Conservation (phyloP, 1,140 invertebrate species). For the Drosophila oshimai region DNA sequence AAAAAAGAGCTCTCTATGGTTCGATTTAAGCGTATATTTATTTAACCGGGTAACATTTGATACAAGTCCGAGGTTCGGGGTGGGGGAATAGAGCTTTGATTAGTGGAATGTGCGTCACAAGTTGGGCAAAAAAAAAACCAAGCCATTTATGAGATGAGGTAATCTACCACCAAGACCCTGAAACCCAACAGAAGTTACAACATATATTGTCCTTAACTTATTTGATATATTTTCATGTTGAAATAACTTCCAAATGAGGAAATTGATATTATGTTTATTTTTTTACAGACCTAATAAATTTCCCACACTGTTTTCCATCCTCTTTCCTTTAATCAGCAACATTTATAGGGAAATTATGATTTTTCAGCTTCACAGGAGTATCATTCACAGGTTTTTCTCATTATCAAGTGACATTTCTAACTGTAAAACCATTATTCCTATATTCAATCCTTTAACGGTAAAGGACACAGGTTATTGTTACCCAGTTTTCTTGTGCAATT, state of each 20-base stretch:
- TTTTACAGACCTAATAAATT: background rate
- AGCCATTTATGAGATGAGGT: slow-evolving; percentile 21
- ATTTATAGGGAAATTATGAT: slow-evolving; percentile 10
- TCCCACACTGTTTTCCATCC: slow-evolving; percentile 7
- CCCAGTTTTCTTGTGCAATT: slow-evolving; percentile 49
- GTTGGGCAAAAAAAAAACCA: slow-evolving; percentile 22
- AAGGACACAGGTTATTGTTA: slow-evolving; percentile 11
- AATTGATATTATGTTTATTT: background rate
- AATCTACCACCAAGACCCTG: background rate
- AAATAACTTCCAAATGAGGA: no score
- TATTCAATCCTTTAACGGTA: slow-evolving; percentile 65
- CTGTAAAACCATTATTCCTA: slow-evolving; percentile 40
- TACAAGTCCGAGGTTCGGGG: slow-evolving; percentile 20
- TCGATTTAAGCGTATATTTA: slow-evolving; percentile 36
- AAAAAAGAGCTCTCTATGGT: slow-evolving; percentile 51
- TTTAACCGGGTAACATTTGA: slow-evolving; percentile 48
- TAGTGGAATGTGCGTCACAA: slow-evolving; percentile 31
- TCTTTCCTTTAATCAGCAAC: background rate
- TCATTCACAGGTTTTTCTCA: slow-evolving; percentile 29
- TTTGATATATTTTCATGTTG: no score
- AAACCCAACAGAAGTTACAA: background rate
- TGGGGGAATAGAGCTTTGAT: slow-evolving; percentile 25
- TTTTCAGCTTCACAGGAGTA: slow-evolving; percentile 45
- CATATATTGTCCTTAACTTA: background rate
- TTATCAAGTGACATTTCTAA: slow-evolving; percentile 14